A percentile compares a stretch with the other conserved stretches of the same genome.
phyloP scores from a whole-genome alignment of 2,113 vertebrate genomes.

The Chrysochloris asiatica region DNA sequence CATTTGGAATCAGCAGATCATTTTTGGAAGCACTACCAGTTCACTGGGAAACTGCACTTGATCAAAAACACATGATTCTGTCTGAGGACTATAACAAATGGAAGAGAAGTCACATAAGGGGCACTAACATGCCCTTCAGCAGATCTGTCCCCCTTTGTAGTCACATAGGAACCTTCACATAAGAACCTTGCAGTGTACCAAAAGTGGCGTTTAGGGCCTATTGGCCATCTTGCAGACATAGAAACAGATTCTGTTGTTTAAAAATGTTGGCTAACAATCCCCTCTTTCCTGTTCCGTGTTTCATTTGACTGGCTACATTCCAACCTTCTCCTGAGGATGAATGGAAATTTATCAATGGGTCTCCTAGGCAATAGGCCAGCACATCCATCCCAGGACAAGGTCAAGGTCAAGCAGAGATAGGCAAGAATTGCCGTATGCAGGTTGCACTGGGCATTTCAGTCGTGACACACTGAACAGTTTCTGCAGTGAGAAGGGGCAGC shows the following conservation, averaged over 20 bases:
- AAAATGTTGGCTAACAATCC: background rate
- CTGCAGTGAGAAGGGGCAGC: constrained; percentile 37
- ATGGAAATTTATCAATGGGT: constrained; percentile 54
- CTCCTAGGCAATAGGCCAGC: background rate
- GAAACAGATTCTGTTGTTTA: constrained; percentile 29
- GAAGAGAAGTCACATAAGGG: background rate
- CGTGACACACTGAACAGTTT: background rate
- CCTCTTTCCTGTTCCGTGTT: background rate
- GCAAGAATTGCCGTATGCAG: background rate
- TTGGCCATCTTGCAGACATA: background rate
- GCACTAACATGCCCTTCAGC: background rate
- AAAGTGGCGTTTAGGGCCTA: background rate
- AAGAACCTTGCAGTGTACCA: background rate
- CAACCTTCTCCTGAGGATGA: constrained; percentile 24
- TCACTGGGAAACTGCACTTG: constrained; percentile 8
- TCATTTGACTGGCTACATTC: constrained; percentile 50
- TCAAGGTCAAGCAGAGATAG: constrained; percentile 60
- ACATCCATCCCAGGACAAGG: constrained; percentile 47
- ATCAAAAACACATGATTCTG: constrained; percentile 51
- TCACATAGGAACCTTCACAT: background rate
- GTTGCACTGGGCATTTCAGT: constrained; percentile 32
- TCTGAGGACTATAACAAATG: constrained; percentile 24
- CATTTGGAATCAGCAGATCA: constrained; percentile 20
- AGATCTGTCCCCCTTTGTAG: background rate
- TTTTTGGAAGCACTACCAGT: constrained; percentile 50